A percentile compares a stretch with the other conserved stretches of the same genome.
Evolutionary conservation across 2,113 vertebrate species (phyloP).

Genomic region (Nycticryphes semicollaris): DNA sequence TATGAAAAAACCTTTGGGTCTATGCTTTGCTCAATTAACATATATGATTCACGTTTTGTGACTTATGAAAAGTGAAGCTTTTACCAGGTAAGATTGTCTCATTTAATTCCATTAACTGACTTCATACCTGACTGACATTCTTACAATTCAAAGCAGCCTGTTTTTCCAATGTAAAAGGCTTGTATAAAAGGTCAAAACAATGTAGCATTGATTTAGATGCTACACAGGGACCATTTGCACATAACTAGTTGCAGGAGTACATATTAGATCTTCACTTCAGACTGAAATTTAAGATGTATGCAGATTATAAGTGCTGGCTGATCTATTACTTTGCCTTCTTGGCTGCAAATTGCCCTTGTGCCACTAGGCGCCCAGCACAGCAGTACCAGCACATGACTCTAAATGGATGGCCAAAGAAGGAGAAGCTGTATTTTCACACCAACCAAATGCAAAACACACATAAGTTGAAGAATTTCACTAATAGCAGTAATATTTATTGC

Average conservation of each 20-base stretch:
- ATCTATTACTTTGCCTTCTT: background rate
- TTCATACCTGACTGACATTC: background rate
- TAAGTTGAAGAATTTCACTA: background rate
- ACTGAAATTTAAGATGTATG: background rate
- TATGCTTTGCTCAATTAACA: background rate
- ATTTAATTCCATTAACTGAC: background rate
- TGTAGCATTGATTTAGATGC: background rate
- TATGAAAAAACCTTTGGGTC: background rate
- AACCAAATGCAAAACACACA: background rate
- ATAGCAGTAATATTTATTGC: background rate
- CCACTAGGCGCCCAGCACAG: background rate
- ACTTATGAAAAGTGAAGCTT: background rate
- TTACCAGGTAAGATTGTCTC: background rate
- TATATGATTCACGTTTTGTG: background rate
- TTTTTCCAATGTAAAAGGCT: background rate
- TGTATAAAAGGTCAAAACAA: conserved; percentile 28
- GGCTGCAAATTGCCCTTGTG: background rate
- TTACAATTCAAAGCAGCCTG: background rate
- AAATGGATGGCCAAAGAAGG: background rate
- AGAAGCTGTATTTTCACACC: background rate
- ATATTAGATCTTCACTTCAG: background rate
- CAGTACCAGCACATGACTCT: background rate
- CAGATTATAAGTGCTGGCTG: background rate
- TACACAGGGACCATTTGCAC: background rate
- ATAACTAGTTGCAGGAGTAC: background rate